A percentile compares a stretch with the other conserved stretches of the same genome.
These are phyloP conservation scores for Euthynnus affinis DNA, from an alignment of 2,797 vertebrate genomes.

Conservation along the genomic window DNA sequence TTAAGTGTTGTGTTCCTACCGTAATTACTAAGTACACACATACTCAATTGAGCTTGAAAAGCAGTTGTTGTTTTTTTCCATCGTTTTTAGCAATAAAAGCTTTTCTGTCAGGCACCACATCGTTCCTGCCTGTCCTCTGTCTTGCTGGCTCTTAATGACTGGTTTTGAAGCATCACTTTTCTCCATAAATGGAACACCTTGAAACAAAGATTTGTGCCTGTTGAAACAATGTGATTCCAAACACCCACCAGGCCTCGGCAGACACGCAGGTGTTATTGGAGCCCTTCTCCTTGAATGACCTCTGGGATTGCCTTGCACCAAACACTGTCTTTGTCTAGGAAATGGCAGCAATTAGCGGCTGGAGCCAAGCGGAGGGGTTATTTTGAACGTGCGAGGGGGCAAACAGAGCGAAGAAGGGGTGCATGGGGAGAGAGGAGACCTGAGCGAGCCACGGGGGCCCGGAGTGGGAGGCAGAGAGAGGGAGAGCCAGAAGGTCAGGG, in stretches of 20 bases:
- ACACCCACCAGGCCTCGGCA: slow-evolving; percentile 48
- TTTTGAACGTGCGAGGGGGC: slow-evolving; percentile 74
- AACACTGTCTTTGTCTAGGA: slow-evolving; percentile 77
- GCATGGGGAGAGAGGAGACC: slow-evolving; percentile 61
- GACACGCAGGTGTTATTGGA: slow-evolving; percentile 71
- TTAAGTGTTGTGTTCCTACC: slow-evolving; percentile 2
- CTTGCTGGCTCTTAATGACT: slow-evolving; percentile 60
- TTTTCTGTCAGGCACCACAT: slow-evolving; percentile 13
- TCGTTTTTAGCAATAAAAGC: slow-evolving; percentile 29
- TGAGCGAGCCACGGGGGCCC: slow-evolving; percentile 68
- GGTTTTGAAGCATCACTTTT: slow-evolving; percentile 63
- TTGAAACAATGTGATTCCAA: slow-evolving; percentile 65
- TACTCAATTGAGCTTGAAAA: slow-evolving; percentile 32
- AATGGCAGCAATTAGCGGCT: slow-evolving; percentile 84
- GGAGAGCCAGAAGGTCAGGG: slow-evolving; percentile 87
- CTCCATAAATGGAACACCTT: slow-evolving; percentile 62
- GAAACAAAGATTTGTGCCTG: slow-evolving; percentile 75
- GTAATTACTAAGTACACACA: slow-evolving; percentile 1
- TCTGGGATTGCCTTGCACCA: slow-evolving; percentile 72
- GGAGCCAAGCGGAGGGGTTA: slow-evolving; percentile 74
- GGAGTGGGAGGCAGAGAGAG: slow-evolving; percentile 70
- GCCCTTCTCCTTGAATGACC: slow-evolving; percentile 81
- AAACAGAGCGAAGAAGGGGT: slow-evolving; percentile 62
- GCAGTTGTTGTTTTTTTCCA: background rate
- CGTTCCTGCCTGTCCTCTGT: slow-evolving; percentile 5